Evolutionary conservation across 2,888 invertebrate genomes (phyloP).

Genomic region (Phaonia tiefii): DNA sequence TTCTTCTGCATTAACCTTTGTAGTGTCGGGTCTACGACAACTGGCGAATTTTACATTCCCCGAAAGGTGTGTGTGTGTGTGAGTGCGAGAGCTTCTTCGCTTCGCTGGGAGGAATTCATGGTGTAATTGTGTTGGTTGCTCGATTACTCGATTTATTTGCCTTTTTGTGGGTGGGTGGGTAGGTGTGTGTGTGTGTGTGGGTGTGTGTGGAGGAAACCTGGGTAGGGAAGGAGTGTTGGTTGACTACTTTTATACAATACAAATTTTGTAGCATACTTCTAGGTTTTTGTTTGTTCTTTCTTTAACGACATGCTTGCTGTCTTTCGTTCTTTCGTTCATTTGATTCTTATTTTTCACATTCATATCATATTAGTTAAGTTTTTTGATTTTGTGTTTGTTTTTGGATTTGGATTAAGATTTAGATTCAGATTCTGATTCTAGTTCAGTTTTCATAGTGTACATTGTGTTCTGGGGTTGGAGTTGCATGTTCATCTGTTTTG

Average conservation of each 20-base stretch:
- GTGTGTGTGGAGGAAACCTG: background rate
- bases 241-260: slow-evolving; percentile 60
- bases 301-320: slow-evolving; percentile 60
- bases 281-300: slow-evolving; percentile 47
- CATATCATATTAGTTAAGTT: slow-evolving; percentile 41
- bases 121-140: slow-evolving; percentile 5
- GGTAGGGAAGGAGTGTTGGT: slow-evolving; percentile 45
- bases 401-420: slow-evolving; percentile 42
- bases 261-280: slow-evolving; percentile 63
- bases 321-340: slow-evolving; percentile 22
- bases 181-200: slow-evolving; percentile 46
- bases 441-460: slow-evolving; percentile 63
- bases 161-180: too few relatives aligned
- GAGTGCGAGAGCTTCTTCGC: background rate
- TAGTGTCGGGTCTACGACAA: background rate
- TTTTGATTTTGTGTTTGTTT: too few relatives aligned
- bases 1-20: slow-evolving; percentile 47
- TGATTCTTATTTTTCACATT: slow-evolving; percentile 37
- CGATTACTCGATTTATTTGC: background rate
- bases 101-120: background rate
- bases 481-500: slow-evolving; percentile 16
- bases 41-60: too few relatives aligned
- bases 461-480: slow-evolving; percentile 23
- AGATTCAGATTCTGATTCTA: slow-evolving; percentile 39
- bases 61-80: too few relatives aligned